phyloP scores from a whole-genome alignment of 2,888 invertebrate genomes.

The Allophyes oxyacanthae region DNA sequence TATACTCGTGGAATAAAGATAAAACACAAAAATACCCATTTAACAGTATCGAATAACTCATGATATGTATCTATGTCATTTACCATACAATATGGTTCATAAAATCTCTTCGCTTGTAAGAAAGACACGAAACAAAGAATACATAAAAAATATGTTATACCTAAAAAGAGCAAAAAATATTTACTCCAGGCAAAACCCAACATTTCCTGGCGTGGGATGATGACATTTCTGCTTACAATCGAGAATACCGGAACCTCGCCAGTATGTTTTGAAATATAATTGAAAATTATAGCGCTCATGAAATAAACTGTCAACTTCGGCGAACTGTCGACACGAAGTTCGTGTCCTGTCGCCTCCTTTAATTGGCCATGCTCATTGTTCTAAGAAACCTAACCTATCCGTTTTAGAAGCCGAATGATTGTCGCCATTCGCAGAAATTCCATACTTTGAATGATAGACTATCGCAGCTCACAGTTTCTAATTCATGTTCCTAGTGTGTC shows the following conservation, averaged over 20 bases:
- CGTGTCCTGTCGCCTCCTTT: conserved; percentile 76
- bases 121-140: conserved; percentile 28
- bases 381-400: conserved; percentile 67
- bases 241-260: conserved; percentile 60
- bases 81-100: conserved; percentile 16
- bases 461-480: conserved; percentile 57
- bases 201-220: conserved; percentile 66
- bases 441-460: conserved; percentile 63
- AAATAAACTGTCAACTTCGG: conserved; percentile 73
- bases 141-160: conserved; percentile 47
- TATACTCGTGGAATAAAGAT: too few species aligned
- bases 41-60: conserved; percentile 2
- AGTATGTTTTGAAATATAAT: conserved; percentile 74
- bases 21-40: not conserved
- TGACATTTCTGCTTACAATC: conserved; percentile 64
- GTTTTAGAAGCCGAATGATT: conserved; percentile 67
- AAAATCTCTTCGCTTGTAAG: conserved; percentile 18
- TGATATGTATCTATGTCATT: conserved; percentile 4
- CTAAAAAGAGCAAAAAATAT: conserved; percentile 56
- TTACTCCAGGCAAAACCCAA: conserved; percentile 56
- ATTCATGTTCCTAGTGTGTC: conserved; percentile 65
- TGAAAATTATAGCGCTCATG: conserved; percentile 77
- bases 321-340: conserved; percentile 73
- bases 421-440: conserved; percentile 65
- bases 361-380: conserved; percentile 80